Conservation (phyloP, 2,888 invertebrate species). For the Tachina lurida region DNA sequence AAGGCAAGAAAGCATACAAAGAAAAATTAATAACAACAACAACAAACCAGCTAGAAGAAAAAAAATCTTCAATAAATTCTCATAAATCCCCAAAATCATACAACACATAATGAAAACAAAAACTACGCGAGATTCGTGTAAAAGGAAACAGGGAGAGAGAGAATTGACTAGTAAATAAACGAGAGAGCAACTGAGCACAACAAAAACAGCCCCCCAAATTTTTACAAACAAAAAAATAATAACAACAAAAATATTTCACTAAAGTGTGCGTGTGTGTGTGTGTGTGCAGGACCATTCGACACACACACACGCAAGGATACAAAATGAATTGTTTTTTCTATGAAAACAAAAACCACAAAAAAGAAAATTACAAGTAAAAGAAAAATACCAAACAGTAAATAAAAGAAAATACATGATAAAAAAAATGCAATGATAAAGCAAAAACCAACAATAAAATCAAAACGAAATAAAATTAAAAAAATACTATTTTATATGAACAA, state of each 20-base stretch:
- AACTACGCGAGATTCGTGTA: neutral
- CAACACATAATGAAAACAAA: neutral
- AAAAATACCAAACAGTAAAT: slow-evolving; percentile 44
- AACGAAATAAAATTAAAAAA: slow-evolving; percentile 25
- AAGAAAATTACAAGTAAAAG: slow-evolving; percentile 6
- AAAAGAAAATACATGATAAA: slow-evolving; percentile 44
- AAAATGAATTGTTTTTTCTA: slow-evolving; percentile 36
- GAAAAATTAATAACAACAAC: slow-evolving; percentile 53
- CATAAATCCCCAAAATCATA: slow-evolving; percentile 40
- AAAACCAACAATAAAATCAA: slow-evolving; percentile 7
- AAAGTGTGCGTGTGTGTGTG: slow-evolving; percentile 11
- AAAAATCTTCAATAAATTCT: slow-evolving; percentile 58
- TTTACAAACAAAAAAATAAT: slow-evolving; percentile 3
- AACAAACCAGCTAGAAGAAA: slow-evolving; percentile 36
- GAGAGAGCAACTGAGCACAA: slow-evolving; percentile 23
- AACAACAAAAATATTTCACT: slow-evolving; percentile 38
- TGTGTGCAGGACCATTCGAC: slow-evolving; percentile 2
- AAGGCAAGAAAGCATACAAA: slow-evolving; percentile 38
- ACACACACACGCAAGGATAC: slow-evolving; percentile 48
- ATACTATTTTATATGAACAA: slow-evolving; percentile 32
- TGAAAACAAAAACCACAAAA: slow-evolving; percentile 65
- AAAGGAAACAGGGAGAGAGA: slow-evolving; percentile 20
- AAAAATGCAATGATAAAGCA: slow-evolving; percentile 44
- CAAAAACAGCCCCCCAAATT: slow-evolving; percentile 55
- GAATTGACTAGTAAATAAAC: neutral